Percentiles rank a stretch among this genome's conserved stretches.
phyloP scores from a whole-genome alignment of 1,140 invertebrate species.

The Anoplolepis gracilipes region DNA sequence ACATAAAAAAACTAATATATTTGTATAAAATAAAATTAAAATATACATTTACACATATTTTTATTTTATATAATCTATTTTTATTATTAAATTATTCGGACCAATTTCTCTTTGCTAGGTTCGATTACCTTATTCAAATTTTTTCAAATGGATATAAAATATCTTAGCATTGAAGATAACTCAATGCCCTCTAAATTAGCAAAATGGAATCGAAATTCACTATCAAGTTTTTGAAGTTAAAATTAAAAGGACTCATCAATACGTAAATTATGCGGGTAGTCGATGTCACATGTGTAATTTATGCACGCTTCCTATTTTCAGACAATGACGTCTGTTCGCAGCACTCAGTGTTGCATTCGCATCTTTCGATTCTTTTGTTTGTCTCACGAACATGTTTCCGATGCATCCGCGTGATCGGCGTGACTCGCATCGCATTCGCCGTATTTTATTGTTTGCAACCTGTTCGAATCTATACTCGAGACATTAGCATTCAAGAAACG shows the following conservation, averaged over 20 bases:
- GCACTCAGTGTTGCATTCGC: background rate
- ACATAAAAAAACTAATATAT: too few relatives aligned
- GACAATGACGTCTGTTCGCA: background rate
- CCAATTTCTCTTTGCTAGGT: background rate
- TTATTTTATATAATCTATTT: too few relatives aligned
- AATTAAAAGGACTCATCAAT: background rate
- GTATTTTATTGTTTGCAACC: slow-evolving; percentile 9
- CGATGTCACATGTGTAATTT: slow-evolving; percentile 23
- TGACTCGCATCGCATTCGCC: slow-evolving; percentile 46
- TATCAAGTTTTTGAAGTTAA: background rate
- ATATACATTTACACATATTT: background rate
- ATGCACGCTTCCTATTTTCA: slow-evolving; percentile 1
- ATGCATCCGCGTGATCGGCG: slow-evolving; percentile 55
- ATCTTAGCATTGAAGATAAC: background rate
- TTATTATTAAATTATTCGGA: background rate
- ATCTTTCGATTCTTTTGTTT: slow-evolving; percentile 33
- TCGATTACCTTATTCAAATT: background rate
- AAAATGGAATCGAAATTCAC: background rate
- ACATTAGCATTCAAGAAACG: slow-evolving; percentile 34
- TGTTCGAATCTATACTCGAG: background rate
- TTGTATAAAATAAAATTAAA: background rate
- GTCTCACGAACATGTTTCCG: background rate
- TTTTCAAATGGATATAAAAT: background rate
- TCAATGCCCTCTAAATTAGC: background rate
- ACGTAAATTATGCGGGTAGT: background rate